phyloP scores from a whole-genome alignment of 2,888 invertebrate genomes.

The Spialia ferax region DNA sequence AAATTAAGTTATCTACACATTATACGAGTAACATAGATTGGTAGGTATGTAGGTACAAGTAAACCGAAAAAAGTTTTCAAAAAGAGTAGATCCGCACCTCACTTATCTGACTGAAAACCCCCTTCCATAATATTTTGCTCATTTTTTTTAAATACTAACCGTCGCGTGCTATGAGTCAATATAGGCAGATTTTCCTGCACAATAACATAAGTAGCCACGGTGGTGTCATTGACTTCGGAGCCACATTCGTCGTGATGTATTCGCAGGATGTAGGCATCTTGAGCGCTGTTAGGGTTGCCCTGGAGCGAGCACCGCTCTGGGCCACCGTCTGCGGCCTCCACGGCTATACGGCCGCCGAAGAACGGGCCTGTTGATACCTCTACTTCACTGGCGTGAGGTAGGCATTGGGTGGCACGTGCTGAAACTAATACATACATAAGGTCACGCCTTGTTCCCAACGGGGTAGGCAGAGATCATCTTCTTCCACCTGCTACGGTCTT shows the following conservation, averaged over 20 bases:
- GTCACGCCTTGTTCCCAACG: no score
- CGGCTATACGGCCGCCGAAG: slow-evolving; percentile 92
- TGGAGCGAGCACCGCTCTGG: slow-evolving; percentile 90
- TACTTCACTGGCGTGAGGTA: slow-evolving; percentile 93
- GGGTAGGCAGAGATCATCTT: no score
- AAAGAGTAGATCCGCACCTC: no score
- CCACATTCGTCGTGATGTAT: slow-evolving; percentile 92
- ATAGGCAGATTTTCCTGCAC: slow-evolving; percentile 95
- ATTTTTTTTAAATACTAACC: slow-evolving; percentile 65
- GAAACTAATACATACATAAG: slow-evolving; percentile 88
- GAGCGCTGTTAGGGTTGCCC: slow-evolving; percentile 90
- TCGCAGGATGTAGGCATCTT: slow-evolving; percentile 91
- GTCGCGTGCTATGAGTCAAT: slow-evolving; percentile 92
- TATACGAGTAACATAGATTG: no score
- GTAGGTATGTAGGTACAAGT: no score
- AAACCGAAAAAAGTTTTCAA: no score
- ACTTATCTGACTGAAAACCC: no score
- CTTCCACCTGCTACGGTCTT: no score
- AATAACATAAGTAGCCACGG: slow-evolving; percentile 93
- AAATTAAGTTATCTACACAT: no score
- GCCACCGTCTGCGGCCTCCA: slow-evolving; percentile 90
- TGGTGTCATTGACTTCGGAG: slow-evolving; percentile 91
- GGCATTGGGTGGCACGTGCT: slow-evolving; percentile 92
- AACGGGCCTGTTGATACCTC: slow-evolving; percentile 94
- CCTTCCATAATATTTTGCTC: no score